Evolutionary conservation across 1,140 invertebrate genomes (phyloP), one percentile per base, ranked within the genome.

Genomic region (Pogonognathellus flavescens): DNA sequence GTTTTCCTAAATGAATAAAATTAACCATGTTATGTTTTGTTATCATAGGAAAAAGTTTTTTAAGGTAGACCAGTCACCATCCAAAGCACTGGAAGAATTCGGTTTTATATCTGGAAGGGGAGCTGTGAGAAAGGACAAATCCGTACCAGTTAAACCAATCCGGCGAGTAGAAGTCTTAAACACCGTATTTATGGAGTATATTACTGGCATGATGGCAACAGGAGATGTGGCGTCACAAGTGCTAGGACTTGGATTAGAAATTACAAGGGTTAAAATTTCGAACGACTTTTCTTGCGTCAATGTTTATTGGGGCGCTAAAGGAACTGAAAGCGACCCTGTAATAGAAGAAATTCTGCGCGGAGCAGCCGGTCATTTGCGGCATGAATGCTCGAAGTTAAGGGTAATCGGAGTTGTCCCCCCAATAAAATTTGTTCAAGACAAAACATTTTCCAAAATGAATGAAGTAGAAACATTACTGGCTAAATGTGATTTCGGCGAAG

Each of bases 171-270:
- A 91, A 0, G 92, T 95, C 57, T 89, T 96, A 10, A 95, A 95
- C 90, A 95, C 95, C 90, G 85, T 95, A n/a, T 95, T 95, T 88
- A 95, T 95, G 94, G 93, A 93, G 89, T 91, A 95, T 70, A 93
- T 96, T 18, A 95, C 94, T 0, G 95, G 95, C 88, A 89, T 95
- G 11, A 92, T 96, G 92, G 92, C 94, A 3, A 94, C 94, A 6
- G 94, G 94, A 1, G 93, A 93, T 87, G 90, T 93, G 20, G 91
- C 93, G 7, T 89, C 92, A 31, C 89, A 92, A 53, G 89, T 95
- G 85, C 57, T 93, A n/a, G 93, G 93, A 6, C 91, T 91, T 87
- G 93, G 93, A 10, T 92, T 96, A 85, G 94, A 95, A 91, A 93
- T 96, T 86, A 92, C 93, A 11, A 91, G 91, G 88, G 93, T 95